Evolutionary conservation across 2,113 vertebrate species (phyloP).

Genomic region (Lutjanus erythropterus): DNA sequence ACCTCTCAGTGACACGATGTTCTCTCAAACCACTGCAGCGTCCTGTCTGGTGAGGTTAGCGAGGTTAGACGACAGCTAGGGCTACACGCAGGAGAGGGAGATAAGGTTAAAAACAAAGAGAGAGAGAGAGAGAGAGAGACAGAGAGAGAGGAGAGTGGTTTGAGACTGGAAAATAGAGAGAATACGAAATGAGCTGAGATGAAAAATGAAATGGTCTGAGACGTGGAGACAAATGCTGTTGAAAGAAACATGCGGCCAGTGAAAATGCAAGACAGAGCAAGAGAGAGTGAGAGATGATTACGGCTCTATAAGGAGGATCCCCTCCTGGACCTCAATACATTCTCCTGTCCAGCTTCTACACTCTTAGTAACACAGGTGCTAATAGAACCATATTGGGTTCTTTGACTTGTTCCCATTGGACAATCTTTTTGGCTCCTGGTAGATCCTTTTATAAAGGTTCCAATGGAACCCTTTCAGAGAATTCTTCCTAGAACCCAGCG

Average conservation of each 20-base stretch:
- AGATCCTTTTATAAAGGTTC: too few species aligned
- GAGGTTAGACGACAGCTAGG: constrained; percentile 32
- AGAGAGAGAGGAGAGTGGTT: background rate
- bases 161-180: constrained; percentile 33
- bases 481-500: too few species aligned
- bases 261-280: constrained; percentile 48
- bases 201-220: constrained; percentile 49
- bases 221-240: constrained; percentile 46
- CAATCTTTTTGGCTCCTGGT: too few species aligned
- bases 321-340: constrained; percentile 31
- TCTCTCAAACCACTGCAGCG: constrained; percentile 28
- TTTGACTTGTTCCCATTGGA: too few species aligned
- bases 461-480: too few species aligned
- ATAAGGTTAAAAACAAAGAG: background rate
- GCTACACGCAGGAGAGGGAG: background rate
- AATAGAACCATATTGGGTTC: too few species aligned
- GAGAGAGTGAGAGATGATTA: constrained; percentile 47
- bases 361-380: too few species aligned
- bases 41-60: constrained; percentile 32
- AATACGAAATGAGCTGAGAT: constrained; percentile 55
- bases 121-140: background rate
- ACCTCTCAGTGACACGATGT: constrained; percentile 32
- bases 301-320: constrained; percentile 24
- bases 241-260: constrained; percentile 47
- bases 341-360: constrained; percentile 16